phyloP scores from a whole-genome alignment of 2,113 vertebrate genomes.

The Tychaedon coryphoeus region DNA sequence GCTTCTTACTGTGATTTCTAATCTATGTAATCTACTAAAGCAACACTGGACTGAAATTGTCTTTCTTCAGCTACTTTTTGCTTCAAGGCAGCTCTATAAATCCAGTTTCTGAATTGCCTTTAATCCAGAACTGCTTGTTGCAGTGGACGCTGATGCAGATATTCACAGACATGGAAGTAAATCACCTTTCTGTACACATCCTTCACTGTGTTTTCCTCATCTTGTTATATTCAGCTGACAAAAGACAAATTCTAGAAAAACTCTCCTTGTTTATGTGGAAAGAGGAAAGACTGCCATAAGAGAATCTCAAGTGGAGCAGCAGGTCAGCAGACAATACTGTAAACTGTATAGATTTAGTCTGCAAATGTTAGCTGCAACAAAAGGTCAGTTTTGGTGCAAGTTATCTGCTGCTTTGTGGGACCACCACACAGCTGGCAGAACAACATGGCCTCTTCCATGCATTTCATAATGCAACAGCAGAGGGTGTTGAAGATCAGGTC shows the following conservation, averaged over 20 bases:
- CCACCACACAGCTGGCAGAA: neutral
- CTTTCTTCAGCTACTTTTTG: neutral
- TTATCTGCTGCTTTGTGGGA: neutral
- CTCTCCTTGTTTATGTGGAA: neutral
- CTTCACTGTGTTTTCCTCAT: neutral
- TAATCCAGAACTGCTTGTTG: neutral
- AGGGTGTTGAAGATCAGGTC: slow-evolving; percentile 45
- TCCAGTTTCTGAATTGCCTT: neutral
- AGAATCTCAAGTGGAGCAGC: neutral
- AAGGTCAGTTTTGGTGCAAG: neutral
- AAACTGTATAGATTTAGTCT: neutral
- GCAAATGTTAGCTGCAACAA: neutral
- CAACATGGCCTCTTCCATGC: neutral
- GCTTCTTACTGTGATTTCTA: neutral
- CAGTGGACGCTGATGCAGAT: neutral
- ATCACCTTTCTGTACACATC: neutral
- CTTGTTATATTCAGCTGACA: neutral
- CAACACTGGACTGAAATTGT: neutral
- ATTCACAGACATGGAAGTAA: neutral
- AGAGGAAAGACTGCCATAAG: neutral
- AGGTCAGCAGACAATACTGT: neutral
- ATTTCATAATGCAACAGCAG: slow-evolving; percentile 14
- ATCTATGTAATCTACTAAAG: neutral
- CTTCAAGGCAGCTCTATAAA: neutral
- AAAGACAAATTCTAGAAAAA: neutral